Percentiles rank a stretch among this genome's conserved stretches.
Conservation (phyloP, 2,113 vertebrate species). For the Chitala chitala region DNA sequence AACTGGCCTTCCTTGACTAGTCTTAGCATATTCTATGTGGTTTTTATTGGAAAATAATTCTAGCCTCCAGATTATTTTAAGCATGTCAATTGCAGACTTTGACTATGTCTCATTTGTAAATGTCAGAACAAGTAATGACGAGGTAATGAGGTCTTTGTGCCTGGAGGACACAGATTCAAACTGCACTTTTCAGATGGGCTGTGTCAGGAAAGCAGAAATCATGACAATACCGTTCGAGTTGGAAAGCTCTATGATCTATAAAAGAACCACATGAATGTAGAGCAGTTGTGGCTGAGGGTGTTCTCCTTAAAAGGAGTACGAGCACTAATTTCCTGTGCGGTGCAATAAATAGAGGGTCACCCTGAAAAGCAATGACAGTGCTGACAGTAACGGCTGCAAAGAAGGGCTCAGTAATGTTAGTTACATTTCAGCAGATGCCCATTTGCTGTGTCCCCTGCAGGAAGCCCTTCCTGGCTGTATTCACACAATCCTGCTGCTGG, state of each 20-base stretch:
- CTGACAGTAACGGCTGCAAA: too few species aligned
- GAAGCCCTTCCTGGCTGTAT: constrained; percentile 63
- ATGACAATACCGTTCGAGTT: too few species aligned
- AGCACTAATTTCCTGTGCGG: neutral
- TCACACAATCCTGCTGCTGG: constrained; percentile 69
- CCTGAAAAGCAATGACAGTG: neutral
- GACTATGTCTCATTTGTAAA: neutral
- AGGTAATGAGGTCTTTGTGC: constrained; percentile 7
- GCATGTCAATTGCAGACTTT: neutral
- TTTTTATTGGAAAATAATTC: too few species aligned
- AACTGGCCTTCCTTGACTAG: neutral
- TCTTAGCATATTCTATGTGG: neutral
- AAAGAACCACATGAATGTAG: too few species aligned
- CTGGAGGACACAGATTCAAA: neutral
- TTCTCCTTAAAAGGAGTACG: too few species aligned
- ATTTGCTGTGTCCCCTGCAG: constrained; percentile 35
- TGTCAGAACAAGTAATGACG: constrained; percentile 14
- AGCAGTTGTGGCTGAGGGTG: too few species aligned
- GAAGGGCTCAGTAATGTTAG: too few species aligned
- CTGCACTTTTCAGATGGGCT: too few species aligned
- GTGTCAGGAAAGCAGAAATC: too few species aligned
- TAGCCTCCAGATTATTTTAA: neutral
- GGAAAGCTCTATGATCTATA: too few species aligned
- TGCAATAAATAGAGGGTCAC: neutral
- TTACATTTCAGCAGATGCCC: neutral